Conservation (phyloP, 2,888 invertebrate species). For the Hemaris fuciformis region DNA sequence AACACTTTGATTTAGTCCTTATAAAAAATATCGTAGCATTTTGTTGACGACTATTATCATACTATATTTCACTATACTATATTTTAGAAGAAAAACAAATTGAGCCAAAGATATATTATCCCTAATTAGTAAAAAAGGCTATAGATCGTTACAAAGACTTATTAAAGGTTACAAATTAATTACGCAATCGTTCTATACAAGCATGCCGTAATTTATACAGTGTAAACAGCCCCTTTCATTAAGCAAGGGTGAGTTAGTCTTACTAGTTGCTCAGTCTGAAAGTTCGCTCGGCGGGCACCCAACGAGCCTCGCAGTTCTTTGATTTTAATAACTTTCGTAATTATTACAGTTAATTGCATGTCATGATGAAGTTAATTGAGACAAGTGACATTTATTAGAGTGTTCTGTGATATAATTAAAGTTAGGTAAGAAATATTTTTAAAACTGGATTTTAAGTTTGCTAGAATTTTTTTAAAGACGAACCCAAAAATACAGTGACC, state of each 20-base stretch:
- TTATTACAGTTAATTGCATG: not conserved
- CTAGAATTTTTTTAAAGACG: not conserved
- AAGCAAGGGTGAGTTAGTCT: conserved; percentile 41
- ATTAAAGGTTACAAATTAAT: conserved; percentile 10
- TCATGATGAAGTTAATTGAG: not conserved
- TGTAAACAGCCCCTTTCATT: conserved; percentile 53
- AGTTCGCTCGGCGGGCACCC: conserved; percentile 32
- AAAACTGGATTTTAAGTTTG: not conserved
- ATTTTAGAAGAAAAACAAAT: too few species aligned
- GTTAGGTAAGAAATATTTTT: not conserved
- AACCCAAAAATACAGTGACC: not conserved
- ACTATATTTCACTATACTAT: too few species aligned
- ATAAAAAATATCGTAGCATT: too few species aligned
- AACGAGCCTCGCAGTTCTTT: conserved; percentile 12
- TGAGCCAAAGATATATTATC: too few species aligned
- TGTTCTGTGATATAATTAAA: not conserved
- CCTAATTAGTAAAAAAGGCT: too few species aligned
- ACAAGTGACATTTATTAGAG: not conserved
- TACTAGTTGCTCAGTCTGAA: conserved; percentile 62
- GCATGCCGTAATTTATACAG: conserved; percentile 25
- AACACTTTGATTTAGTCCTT: too few species aligned
- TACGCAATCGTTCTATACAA: not conserved
- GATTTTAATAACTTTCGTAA: not conserved
- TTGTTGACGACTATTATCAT: too few species aligned
- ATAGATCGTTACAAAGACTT: not conserved